Evolutionary conservation across 2,797 vertebrate species (phyloP).

Genomic region (Microhierax caerulescens): DNA sequence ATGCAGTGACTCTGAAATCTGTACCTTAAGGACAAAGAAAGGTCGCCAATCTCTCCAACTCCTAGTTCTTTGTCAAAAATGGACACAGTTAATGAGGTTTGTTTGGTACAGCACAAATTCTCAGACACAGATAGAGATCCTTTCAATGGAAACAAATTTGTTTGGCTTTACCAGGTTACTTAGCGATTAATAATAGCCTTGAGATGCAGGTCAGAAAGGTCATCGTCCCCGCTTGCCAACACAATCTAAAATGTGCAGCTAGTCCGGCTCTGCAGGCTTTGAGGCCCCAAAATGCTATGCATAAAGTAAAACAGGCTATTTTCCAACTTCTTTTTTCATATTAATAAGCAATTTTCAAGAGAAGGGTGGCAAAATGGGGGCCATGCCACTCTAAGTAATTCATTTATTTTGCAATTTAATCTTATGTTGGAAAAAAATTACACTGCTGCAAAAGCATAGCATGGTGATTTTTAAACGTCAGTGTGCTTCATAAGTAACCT

Average conservation of each 20-base stretch:
- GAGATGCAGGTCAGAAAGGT: conserved; percentile 91
- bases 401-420: conserved; percentile 96
- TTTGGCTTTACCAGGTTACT: conserved; percentile 98
- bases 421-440: conserved; percentile 83
- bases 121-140: conserved; percentile 97
- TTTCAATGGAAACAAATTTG: conserved; percentile 99
- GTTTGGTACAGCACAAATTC: conserved; percentile 94
- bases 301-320: conserved; percentile 77
- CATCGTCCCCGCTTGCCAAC: conserved; percentile 78
- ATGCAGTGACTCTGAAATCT: conserved; percentile 70
- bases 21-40: conserved; percentile 83
- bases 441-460: conserved; percentile 74
- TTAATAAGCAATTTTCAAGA: conserved; percentile 88
- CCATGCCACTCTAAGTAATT: conserved; percentile 88
- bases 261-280: conserved; percentile 50
- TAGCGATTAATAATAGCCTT: conserved; percentile 97
- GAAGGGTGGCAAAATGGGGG: conserved; percentile 83
- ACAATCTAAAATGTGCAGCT: conserved; percentile 75
- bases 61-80: conserved; percentile 83
- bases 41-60: conserved; percentile 80
- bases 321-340: conserved; percentile 84
- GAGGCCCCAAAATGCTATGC: conserved; percentile 67
- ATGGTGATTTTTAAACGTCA: conserved; percentile 93
- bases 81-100: conserved; percentile 98
- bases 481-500: conserved; percentile 79